These are phyloP conservation scores for Eremobia ochroleuca DNA, from an alignment of 2,888 invertebrate genomes.

Conservation along the genomic window DNA sequence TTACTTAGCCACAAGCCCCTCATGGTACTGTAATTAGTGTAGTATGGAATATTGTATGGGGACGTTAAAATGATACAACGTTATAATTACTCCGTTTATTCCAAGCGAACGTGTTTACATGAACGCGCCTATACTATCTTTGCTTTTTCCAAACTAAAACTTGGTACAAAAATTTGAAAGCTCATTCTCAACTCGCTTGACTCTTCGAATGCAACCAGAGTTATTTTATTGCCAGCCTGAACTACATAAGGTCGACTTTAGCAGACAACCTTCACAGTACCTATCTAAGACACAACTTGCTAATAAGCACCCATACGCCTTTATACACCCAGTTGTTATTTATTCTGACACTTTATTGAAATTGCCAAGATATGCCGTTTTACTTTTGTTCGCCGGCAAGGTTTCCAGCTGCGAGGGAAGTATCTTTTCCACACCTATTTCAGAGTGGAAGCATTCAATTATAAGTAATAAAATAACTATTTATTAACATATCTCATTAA, in stretches of 20 bases:
- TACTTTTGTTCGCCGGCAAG: background rate
- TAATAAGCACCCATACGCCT: background rate
- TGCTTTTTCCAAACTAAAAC: background rate
- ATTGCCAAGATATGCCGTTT: background rate
- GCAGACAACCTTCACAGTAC: background rate
- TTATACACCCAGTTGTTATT: background rate
- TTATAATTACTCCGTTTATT: background rate
- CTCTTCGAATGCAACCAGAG: background rate
- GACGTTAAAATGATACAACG: background rate
- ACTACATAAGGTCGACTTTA: background rate
- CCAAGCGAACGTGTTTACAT: background rate
- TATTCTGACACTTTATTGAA: background rate
- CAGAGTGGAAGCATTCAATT: constrained; percentile 35
- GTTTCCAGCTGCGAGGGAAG: background rate
- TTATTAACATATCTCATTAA: constrained; percentile 42
- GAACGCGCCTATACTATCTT: background rate
- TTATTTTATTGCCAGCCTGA: background rate
- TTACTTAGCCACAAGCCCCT: too few relatives aligned
- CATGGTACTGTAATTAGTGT: too few relatives aligned
- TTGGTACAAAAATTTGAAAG: background rate
- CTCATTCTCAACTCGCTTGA: background rate
- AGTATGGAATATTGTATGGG: too few relatives aligned
- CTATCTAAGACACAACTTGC: background rate
- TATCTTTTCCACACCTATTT: constrained; percentile 25
- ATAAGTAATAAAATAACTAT: constrained; percentile 47